Conservation (phyloP, 2,888 invertebrate species). For the Eupithecia exiguata region DNA sequence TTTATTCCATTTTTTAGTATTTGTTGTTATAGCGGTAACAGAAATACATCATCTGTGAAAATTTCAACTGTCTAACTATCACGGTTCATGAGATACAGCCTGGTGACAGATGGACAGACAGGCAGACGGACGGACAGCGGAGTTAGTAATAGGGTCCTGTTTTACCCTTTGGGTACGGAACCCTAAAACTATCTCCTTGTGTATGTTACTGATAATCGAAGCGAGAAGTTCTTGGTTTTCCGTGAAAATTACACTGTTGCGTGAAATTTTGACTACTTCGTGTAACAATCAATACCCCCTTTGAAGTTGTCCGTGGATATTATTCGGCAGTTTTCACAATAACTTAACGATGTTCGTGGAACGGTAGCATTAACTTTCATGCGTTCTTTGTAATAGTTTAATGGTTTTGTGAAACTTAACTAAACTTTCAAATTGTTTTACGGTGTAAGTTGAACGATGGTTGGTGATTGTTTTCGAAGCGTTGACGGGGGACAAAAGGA, state of each 20-base stretch:
- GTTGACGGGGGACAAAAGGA: not conserved
- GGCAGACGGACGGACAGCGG: too few relatives aligned
- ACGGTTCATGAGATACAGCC: too few relatives aligned
- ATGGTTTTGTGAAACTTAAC: slow-evolving; percentile 17
- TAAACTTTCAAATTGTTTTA: slow-evolving; percentile 19
- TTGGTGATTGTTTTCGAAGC: slow-evolving; percentile 4
- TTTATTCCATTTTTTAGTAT: too few relatives aligned
- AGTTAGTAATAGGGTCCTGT: too few relatives aligned
- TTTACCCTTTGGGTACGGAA: too few relatives aligned
- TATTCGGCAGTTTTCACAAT: slow-evolving; percentile 8
- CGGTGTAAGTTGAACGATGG: not conserved
- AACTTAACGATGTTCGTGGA: not conserved
- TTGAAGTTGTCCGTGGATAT: not conserved
- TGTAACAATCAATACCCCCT: not conserved
- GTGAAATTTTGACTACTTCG: not conserved
- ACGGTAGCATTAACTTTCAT: slow-evolving; percentile 2
- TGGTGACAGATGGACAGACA: too few relatives aligned
- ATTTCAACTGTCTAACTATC: too few relatives aligned
- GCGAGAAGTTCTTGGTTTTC: not conserved
- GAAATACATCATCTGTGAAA: too few relatives aligned
- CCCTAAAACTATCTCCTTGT: not conserved
- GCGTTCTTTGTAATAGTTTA: slow-evolving; percentile 22
- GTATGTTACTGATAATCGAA: not conserved
- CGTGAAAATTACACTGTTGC: not conserved
- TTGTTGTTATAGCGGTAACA: too few relatives aligned